phyloP scores from a whole-genome alignment of 2,888 invertebrate genomes.

The Andricus curvator region DNA sequence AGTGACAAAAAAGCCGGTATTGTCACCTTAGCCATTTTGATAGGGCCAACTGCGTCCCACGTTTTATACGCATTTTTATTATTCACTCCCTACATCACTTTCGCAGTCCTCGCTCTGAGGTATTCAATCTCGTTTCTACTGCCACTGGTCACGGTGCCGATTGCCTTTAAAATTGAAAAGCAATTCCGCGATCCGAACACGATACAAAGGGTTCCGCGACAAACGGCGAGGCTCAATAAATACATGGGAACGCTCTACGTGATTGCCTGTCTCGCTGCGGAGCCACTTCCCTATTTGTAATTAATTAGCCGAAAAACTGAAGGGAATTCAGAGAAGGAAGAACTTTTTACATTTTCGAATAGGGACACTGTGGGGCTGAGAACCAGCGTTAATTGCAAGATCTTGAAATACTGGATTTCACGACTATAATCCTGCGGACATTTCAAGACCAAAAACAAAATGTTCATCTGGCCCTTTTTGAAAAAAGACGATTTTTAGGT shows the following conservation, averaged over 20 bases:
- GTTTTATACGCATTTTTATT: slow-evolving; percentile 93
- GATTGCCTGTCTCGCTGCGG: slow-evolving; percentile 83
- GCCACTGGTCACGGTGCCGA: slow-evolving; percentile 91
- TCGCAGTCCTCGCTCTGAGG: slow-evolving; percentile 91
- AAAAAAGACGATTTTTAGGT: too few relatives aligned
- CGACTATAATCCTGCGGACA: too few relatives aligned
- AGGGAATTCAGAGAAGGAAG: slow-evolving; percentile 12
- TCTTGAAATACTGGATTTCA: too few relatives aligned
- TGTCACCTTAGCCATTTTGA: slow-evolving; percentile 95
- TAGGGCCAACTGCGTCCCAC: slow-evolving; percentile 94
- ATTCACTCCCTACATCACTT: slow-evolving; percentile 94
- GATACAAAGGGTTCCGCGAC: slow-evolving; percentile 90
- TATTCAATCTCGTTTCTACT: slow-evolving; percentile 93
- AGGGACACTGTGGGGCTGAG: too few relatives aligned
- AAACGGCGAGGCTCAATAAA: slow-evolving; percentile 94
- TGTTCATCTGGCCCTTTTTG: too few relatives aligned
- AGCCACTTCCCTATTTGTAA: slow-evolving; percentile 73
- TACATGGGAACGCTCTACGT: slow-evolving; percentile 95
- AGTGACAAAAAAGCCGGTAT: slow-evolving; percentile 94
- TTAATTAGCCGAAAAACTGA: slow-evolving; percentile 42
- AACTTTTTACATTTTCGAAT: slow-evolving; percentile 9
- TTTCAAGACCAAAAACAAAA: too few relatives aligned
- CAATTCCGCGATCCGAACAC: slow-evolving; percentile 89
- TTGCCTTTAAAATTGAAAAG: slow-evolving; percentile 94
- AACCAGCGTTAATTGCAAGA: too few relatives aligned